These are phyloP conservation scores for Papilio demoleus DNA, from an alignment of 2,888 invertebrate species.

Conservation along the genomic window DNA sequence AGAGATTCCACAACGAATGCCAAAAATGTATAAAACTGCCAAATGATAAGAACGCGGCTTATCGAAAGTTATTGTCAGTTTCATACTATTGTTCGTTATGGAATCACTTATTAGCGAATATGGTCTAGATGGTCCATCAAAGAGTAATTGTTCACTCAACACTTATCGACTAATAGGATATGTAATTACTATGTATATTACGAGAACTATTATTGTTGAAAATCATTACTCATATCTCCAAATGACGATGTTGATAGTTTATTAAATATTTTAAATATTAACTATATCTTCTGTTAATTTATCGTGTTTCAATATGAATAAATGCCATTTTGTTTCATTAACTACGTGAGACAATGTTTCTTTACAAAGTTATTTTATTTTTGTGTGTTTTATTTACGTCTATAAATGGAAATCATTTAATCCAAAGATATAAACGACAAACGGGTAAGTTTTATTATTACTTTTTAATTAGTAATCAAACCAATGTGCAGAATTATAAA, in stretches of 20 bases:
- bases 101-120: too few relatives aligned
- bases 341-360: not conserved
- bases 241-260: not conserved
- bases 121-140: too few relatives aligned
- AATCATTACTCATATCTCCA: not conserved
- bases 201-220: not conserved
- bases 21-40: too few relatives aligned
- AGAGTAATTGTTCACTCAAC: not conserved
- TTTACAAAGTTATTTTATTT: not conserved
- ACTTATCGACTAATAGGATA: not conserved
- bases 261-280: not conserved
- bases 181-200: not conserved
- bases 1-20: too few relatives aligned
- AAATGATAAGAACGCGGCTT: too few relatives aligned
- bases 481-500: too few relatives aligned
- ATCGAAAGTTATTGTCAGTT: too few relatives aligned
- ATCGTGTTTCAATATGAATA: not conserved
- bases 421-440: constrained; percentile 4
- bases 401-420: not conserved
- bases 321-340: not conserved
- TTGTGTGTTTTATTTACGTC: not conserved
- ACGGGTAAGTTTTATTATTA: not conserved
- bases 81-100: too few relatives aligned
- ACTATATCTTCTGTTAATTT: not conserved
- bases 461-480: too few relatives aligned